phyloP scores from a whole-genome alignment of 2,797 vertebrate genomes.

The Myiotriccus ornatus region DNA sequence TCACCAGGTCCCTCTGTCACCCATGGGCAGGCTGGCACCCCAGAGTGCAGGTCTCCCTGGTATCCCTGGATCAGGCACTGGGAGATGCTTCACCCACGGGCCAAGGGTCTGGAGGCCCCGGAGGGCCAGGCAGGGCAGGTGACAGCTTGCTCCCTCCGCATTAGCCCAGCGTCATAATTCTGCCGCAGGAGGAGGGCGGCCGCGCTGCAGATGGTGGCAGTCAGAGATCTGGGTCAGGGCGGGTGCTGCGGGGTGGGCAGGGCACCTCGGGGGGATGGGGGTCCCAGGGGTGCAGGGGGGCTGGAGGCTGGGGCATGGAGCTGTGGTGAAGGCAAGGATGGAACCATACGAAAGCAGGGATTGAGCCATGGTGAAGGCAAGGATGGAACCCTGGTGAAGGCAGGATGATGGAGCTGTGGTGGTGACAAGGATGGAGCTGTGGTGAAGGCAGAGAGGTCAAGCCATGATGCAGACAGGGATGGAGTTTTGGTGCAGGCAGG shows the following conservation, averaged over 20 bases:
- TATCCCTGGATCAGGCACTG: rapidly evolving
- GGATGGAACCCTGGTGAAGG: no score
- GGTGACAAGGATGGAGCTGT: neutral
- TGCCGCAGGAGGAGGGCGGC: constrained; percentile 77
- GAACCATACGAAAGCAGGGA: neutral
- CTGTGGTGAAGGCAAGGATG: neutral
- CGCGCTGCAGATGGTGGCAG: constrained; percentile 82
- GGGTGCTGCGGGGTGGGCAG: neutral
- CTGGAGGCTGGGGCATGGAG: neutral
- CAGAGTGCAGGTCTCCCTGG: rapidly evolving
- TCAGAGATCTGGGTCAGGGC: constrained; percentile 89
- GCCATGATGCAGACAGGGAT: neutral
- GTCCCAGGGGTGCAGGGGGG: neutral
- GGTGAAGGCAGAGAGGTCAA: neutral
- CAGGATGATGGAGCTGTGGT: neutral
- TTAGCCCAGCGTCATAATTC: constrained; percentile 73
- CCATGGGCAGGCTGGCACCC: rapidly evolving
- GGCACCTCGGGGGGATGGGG: neutral
- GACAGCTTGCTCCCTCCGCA: constrained; percentile 83
- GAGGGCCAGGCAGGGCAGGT: constrained; percentile 78
- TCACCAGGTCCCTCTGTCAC: rapidly evolving
- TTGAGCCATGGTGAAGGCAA: neutral
- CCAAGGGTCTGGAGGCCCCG: constrained; percentile 62
- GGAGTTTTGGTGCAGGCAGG: neutral
- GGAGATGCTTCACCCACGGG: neutral